These are phyloP conservation scores for Gonatopus flavifemur DNA, from an alignment of 1,140 invertebrate species.

Conservation along the genomic window DNA sequence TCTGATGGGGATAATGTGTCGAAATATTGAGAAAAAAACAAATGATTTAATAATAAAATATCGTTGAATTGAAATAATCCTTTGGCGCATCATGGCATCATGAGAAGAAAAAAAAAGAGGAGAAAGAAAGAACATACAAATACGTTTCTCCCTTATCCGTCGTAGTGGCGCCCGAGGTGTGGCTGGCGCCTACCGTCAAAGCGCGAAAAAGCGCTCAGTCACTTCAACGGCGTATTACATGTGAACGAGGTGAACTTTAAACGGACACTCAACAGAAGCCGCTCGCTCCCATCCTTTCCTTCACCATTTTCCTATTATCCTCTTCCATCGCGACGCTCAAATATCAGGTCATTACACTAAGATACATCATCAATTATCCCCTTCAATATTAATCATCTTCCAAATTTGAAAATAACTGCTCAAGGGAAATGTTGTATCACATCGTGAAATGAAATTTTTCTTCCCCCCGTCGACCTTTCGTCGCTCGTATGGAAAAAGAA, in stretches of 20 bases:
- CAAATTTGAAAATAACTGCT: too few relatives aligned
- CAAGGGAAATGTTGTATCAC: too few relatives aligned
- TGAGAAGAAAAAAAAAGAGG: constrained; percentile 17
- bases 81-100: constrained; percentile 10
- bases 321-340: too few relatives aligned
- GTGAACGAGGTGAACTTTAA: constrained; percentile 42
- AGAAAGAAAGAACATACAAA: too few relatives aligned
- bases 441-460: too few relatives aligned
- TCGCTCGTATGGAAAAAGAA: constrained; percentile 2
- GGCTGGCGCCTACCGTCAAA: constrained; percentile 41
- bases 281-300: constrained; percentile 10
- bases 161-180: constrained; percentile 48
- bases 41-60: too few relatives aligned
- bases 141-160: too few relatives aligned
- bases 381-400: too few relatives aligned
- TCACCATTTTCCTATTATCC: not conserved
- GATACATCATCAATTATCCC: too few relatives aligned
- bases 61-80: not conserved
- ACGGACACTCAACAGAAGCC: constrained; percentile 39
- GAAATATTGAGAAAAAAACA: too few relatives aligned
- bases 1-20: too few relatives aligned
- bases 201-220: constrained; percentile 33
- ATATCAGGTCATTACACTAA: too few relatives aligned
- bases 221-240: constrained; percentile 12
- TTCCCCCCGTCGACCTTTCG: not conserved